These are phyloP conservation scores for Thereva nobilitata DNA, from an alignment of 2,888 invertebrate species.

Conservation along the genomic window DNA sequence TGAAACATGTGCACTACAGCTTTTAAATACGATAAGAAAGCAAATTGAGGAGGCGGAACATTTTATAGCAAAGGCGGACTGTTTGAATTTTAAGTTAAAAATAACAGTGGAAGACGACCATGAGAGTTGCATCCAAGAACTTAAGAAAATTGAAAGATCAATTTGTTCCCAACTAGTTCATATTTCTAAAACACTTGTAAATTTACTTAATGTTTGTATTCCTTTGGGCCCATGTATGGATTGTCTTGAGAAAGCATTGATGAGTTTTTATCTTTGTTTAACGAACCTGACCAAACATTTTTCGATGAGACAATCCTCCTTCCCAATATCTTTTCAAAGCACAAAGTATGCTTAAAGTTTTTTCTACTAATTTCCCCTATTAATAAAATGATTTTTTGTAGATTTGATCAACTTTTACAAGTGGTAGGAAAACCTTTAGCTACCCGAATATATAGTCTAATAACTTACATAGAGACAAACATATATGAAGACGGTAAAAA, in stretches of 20 bases:
- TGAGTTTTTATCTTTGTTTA: conserved; percentile 62
- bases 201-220: conserved; percentile 60
- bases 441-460: conserved; percentile 61
- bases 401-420: conserved; percentile 61
- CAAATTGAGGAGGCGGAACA: conserved; percentile 56
- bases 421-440: conserved; percentile 63
- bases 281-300: conserved; percentile 66
- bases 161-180: conserved; percentile 65
- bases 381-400: conserved; percentile 44
- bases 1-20: conserved; percentile 49
- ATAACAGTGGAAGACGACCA: conserved; percentile 58
- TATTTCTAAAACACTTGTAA: conserved; percentile 60
- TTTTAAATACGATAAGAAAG: conserved; percentile 51
- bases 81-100: conserved; percentile 57
- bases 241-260: conserved; percentile 62
- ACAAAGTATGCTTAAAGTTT: conserved; percentile 47
- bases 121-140: conserved; percentile 57
- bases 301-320: conserved; percentile 57
- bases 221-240: conserved; percentile 63
- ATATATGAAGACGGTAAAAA: conserved; percentile 47
- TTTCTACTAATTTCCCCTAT: not conserved
- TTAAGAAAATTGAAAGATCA: conserved; percentile 62
- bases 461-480: conserved; percentile 62
- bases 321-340: conserved; percentile 48
- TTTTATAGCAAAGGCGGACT: conserved; percentile 58